Base-by-base conservation (phyloP, 1,140 invertebrate genomes). In the Meloidogyne hapla region DNA sequence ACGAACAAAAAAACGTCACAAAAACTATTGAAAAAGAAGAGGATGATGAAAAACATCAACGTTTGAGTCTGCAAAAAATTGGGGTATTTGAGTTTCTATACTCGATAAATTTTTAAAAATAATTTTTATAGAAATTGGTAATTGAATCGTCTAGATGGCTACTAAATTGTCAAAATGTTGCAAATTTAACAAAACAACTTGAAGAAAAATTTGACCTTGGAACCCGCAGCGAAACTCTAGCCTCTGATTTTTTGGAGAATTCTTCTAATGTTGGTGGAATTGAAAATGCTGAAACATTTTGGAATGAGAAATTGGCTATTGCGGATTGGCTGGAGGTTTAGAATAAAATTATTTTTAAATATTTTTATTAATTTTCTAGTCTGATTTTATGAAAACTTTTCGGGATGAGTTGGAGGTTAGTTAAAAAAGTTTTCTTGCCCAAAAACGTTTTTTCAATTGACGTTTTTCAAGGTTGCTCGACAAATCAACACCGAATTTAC, bases 321-420 rank as follows among this genome's bases (percentile, higher is more conserved):
- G 73, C 38, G 10, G 76, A 77, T 62, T 77, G 76, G 76, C 15
- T 74, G 10, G 71, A 74, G 48, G 48, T 56, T 56, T n/a, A 0
- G 8, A 56, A n/a, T 56, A 33, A 33, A 33, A 33, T 33, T 33
- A 33, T 33, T 6, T 33, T 33, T 56, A 21, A n/a, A 5, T n/a
- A 5, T 56, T 56, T 5, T 56, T 56, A n/a, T 18, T 13, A 48
- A n/a, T 56, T 73, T 38, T n/a, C n/a, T 64, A 73, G 45, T 74
- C 76, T 23, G 48, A 72, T 18, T 64, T 33, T 21, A 77, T 77
- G 21, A 38, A 77, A 56, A 72, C 18, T 6, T 77, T 77, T 61
- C 75, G 76, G 2, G 45, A 65, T 42, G 76, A 77, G n/a, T 38
- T 77, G 42, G 13, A 77, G 40, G 71, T 45, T 40, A 25, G 2